These are phyloP conservation scores for Phyllotis vaccarum DNA, from an alignment of 2,797 vertebrate genomes.

Conservation along the genomic window DNA sequence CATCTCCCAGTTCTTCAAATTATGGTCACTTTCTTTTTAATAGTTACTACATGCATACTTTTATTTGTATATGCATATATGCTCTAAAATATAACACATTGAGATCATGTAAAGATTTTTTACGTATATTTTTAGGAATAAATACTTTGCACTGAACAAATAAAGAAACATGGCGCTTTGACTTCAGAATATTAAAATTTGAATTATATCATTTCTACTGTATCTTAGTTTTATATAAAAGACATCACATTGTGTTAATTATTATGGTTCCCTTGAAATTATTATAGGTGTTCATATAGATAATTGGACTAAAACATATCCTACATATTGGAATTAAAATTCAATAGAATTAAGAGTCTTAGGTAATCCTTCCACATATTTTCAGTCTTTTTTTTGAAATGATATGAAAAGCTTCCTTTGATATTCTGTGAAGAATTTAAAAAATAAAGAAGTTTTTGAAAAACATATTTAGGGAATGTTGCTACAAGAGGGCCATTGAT, in stretches of 20 bases:
- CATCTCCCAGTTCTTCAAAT: background rate
- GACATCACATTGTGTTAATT: constrained; percentile 17
- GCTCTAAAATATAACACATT: background rate
- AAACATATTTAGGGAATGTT: constrained; percentile 26
- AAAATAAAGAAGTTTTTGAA: constrained; percentile 38
- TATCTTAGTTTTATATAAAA: background rate
- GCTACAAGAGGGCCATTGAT: background rate
- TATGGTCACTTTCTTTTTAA: background rate
- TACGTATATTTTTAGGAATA: background rate
- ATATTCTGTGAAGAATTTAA: constrained; percentile 50
- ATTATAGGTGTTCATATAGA: background rate
- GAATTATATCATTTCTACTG: background rate
- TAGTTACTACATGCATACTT: background rate
- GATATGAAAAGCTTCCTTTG: background rate
- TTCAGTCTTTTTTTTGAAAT: background rate
- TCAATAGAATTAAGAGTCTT: background rate
- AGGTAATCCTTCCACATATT: background rate
- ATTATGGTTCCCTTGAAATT: background rate
- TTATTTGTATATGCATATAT: background rate
- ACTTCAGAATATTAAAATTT: background rate
- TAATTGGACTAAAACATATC: background rate
- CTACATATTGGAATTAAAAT: background rate
- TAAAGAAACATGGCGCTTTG: background rate
- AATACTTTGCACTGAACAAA: background rate
- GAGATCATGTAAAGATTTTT: background rate